Evolutionary conservation across 2,888 invertebrate genomes (phyloP), one percentile per base, ranked within the genome.

Genomic region (Pegoplata infirma): DNA sequence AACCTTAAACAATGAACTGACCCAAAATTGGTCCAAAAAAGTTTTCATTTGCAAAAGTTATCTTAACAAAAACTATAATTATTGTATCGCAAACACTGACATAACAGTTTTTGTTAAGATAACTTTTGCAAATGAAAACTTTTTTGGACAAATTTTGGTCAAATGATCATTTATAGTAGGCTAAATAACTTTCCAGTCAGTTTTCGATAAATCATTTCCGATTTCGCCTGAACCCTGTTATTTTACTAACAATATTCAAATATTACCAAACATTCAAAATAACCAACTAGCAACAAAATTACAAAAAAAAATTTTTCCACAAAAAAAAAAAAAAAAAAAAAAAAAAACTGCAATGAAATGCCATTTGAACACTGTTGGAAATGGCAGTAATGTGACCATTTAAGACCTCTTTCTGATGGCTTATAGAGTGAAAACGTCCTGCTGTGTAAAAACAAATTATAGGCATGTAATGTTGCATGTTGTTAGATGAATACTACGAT

Each of bases 391-490:
- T 85, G 85, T 85, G 85, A 85, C 85, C 85, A 85, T 85, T 85
- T 85, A 85, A 85, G 84, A 85, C 86, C 86, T 85, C 85, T 84
- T 86, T 86, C 86, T 86, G 86, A 86, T 86, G 85, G 86, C 86
- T 86, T 86, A 86, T 86, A 81, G 86, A 86, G 86, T 86, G 86
- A 86, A 86, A 86, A 86, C 86, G 85, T 86, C 86, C 86, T 86
- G 86, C 86, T 86, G 86, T 86, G 85, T 85, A 84, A 86, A 86
- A 86, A 86, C 86, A 86, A 86, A 86, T 86, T 86, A 86, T 85
- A 85, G 85, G 86, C 87, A 86, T 86, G 86, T 86, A 86, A 86
- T 86, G 86, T 86, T 86, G 86, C 86, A 86, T 86, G 86, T 86
- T 86, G 85, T 83, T 74, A 78, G 69, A 78, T 68, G 78, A 36